A percentile compares a stretch with the other conserved stretches of the same genome.
These are phyloP conservation scores for Auanema freiburgensis DNA, from an alignment of 2,888 invertebrate genomes.

Conservation along the genomic window DNA sequence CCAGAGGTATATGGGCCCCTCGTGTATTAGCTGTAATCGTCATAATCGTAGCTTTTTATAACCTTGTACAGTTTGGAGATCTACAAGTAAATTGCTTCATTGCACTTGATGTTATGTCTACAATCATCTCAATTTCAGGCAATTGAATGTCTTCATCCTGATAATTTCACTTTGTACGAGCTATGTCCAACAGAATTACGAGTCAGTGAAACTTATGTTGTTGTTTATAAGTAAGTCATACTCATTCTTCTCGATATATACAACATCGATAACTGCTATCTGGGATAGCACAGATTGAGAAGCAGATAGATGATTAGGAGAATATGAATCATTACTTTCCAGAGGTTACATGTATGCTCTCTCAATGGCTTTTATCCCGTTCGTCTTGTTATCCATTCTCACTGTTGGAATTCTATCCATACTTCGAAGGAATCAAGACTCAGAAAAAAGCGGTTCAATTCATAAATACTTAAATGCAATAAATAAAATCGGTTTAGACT, in stretches of 20 bases:
- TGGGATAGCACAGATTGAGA: not conserved
- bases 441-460: constrained; percentile 25
- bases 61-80: constrained; percentile 53
- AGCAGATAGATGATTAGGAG: not conserved
- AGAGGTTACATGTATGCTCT: constrained; percentile 57
- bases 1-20: constrained; percentile 39
- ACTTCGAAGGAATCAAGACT: constrained; percentile 24
- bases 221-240: constrained; percentile 51
- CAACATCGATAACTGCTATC: not conserved
- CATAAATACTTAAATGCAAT: not conserved
- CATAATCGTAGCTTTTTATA: constrained; percentile 46
- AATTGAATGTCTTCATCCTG: constrained; percentile 40
- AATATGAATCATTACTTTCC: constrained; percentile 10
- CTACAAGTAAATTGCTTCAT: constrained; percentile 32
- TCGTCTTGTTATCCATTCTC: constrained; percentile 45
- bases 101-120: not conserved
- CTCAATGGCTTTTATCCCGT: constrained; percentile 55
- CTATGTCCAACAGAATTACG: constrained; percentile 58
- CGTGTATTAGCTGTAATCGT: constrained; percentile 42
- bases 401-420: constrained; percentile 47
- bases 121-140: constrained; percentile 33
- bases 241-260: not conserved
- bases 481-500: not conserved
- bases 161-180: constrained; percentile 43
- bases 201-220: constrained; percentile 48